These are phyloP conservation scores for Aphodius granarius DNA, from an alignment of 2,888 invertebrate genomes.

Conservation along the genomic window DNA sequence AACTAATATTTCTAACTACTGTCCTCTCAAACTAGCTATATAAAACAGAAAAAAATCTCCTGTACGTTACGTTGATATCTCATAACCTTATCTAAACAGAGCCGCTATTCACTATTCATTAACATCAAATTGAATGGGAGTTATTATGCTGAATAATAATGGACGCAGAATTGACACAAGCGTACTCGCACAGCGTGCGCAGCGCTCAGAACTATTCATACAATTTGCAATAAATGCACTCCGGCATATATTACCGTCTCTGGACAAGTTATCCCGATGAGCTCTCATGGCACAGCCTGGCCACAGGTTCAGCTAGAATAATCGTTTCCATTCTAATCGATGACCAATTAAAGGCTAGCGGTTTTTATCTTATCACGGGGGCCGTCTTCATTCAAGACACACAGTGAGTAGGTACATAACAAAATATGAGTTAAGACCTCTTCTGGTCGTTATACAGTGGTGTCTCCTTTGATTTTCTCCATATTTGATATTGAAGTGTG, in stretches of 20 bases:
- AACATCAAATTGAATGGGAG: neutral
- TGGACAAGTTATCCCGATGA: neutral
- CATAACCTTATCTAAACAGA: neutral
- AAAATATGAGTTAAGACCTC: slow-evolving; percentile 17
- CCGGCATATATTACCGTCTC: slow-evolving; percentile 1
- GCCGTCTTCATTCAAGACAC: neutral
- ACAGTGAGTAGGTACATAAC: neutral
- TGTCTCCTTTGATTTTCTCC: neutral
- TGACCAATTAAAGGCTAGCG: neutral
- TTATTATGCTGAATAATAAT: neutral
- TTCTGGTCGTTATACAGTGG: neutral
- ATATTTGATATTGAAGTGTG: neutral
- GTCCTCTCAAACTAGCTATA: neutral
- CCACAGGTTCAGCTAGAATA: neutral
- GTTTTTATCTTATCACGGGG: neutral
- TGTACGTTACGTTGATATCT: neutral
- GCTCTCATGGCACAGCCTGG: neutral
- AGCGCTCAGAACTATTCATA: slow-evolving; percentile 3
- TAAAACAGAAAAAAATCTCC: neutral
- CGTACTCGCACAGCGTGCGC: neutral
- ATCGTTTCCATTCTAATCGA: neutral
- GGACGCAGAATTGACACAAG: neutral
- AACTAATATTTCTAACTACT: no score
- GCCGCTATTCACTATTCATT: neutral
- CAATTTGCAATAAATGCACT: slow-evolving; percentile 14